These are phyloP conservation scores for Trichosurus vulpecula DNA, from an alignment of 2,797 vertebrate species.

Conservation along the genomic window DNA sequence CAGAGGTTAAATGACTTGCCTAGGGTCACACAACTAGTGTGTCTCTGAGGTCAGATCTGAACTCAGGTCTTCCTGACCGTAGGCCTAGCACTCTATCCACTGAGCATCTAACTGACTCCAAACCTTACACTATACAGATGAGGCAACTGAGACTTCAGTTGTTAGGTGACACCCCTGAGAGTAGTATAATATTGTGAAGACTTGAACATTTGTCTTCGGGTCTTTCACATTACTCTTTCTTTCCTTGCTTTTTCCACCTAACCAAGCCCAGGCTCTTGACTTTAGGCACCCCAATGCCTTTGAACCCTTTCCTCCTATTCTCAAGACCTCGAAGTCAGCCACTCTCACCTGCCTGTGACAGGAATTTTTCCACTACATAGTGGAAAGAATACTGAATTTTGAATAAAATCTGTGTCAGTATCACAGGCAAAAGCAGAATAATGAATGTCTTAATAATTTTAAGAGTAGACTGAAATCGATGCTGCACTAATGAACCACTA, in stretches of 20 bases:
- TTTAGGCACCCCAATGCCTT: neutral
- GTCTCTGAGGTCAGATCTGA: neutral
- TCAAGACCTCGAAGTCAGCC: neutral
- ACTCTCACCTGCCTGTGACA: no score
- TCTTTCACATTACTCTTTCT: no score
- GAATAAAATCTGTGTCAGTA: no score
- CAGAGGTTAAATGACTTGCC: neutral
- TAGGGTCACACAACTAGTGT: neutral
- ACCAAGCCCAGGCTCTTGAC: no score
- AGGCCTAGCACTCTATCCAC: neutral
- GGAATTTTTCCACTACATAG: no score
- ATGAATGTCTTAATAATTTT: no score
- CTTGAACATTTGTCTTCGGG: neutral
- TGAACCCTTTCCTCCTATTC: neutral
- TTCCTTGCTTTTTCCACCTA: neutral
- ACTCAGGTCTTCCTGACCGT: neutral
- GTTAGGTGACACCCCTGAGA: neutral
- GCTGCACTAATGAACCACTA: no score
- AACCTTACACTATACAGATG: neutral
- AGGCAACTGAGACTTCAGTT: neutral
- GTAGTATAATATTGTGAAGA: neutral
- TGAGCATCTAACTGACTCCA: neutral
- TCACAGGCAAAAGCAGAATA: no score
- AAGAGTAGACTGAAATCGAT: no score
- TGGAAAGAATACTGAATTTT: no score